phyloP scores from a whole-genome alignment of 2,888 invertebrate species.

The Smittia aterrima region DNA sequence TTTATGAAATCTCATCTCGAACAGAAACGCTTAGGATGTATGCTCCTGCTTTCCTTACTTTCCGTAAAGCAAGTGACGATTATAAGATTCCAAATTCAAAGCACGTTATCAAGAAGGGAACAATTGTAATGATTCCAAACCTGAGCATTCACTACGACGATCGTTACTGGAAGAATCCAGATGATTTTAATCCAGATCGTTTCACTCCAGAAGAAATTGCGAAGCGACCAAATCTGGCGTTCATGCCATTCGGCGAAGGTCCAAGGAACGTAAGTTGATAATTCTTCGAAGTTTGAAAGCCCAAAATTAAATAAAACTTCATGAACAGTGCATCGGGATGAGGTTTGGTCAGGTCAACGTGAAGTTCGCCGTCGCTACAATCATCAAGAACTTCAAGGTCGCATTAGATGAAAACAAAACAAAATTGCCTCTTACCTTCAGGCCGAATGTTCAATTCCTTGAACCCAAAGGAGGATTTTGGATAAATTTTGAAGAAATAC shows the following conservation, averaged over 20 bases:
- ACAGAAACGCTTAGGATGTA: constrained; percentile 38
- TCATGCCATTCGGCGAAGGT: constrained; percentile 36
- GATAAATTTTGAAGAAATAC: not conserved
- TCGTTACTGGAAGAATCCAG: constrained; percentile 32
- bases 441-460: not conserved
- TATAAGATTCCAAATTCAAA: constrained; percentile 33
- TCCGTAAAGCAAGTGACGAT: constrained; percentile 23
- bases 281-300: not conserved
- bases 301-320: not conserved
- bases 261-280: constrained; percentile 4
- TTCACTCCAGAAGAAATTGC: constrained; percentile 22
- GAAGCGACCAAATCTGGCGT: not conserved
- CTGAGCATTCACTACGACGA: constrained; percentile 35
- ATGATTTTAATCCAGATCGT: constrained; percentile 35
- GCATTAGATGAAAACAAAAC: constrained; percentile 19
- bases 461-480: constrained; percentile 24
- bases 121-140: constrained; percentile 28
- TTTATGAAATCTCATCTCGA: not conserved
- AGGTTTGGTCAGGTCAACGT: constrained; percentile 42
- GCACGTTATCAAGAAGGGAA: constrained; percentile 22
- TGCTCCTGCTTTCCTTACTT: not conserved
- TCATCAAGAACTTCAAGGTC: constrained; percentile 42
- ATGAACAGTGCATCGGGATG: not conserved
- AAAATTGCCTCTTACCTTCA: not conserved
- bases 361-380: constrained; percentile 42